These are phyloP conservation scores for Lophius piscatorius DNA, from an alignment of 2,113 vertebrate species.

Conservation along the genomic window DNA sequence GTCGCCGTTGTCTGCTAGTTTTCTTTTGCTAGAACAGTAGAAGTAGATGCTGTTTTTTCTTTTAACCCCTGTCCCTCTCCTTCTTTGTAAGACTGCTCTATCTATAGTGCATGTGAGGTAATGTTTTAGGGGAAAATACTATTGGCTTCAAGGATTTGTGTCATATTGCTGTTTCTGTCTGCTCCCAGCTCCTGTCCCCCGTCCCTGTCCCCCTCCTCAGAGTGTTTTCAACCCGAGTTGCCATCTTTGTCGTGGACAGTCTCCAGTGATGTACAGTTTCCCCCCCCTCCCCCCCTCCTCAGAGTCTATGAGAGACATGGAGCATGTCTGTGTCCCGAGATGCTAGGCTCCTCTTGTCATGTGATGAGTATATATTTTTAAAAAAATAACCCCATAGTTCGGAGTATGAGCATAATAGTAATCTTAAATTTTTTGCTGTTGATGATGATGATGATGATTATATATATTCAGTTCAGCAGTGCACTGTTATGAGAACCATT, in stretches of 20 bases:
- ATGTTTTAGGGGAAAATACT: constrained; percentile 56
- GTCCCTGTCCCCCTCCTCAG: constrained; percentile 11
- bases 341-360: constrained; percentile 74
- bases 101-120: constrained; percentile 71
- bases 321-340: constrained; percentile 70
- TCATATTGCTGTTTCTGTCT: constrained; percentile 50
- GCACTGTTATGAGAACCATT: constrained; percentile 69
- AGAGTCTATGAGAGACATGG: constrained; percentile 74
- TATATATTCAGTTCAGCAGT: constrained; percentile 75
- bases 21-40: constrained; percentile 51
- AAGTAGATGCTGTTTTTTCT: constrained; percentile 45
- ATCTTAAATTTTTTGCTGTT: constrained; percentile 73
- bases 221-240: constrained; percentile 62
- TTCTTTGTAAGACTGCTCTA: constrained; percentile 66
- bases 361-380: constrained; percentile 80
- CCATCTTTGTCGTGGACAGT: constrained; percentile 74
- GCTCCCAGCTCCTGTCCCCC: constrained; percentile 33
- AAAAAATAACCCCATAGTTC: constrained; percentile 73
- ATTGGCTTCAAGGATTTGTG: constrained; percentile 57
- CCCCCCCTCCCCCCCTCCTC: too few relatives aligned
- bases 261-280: constrained; percentile 77
- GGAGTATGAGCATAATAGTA: constrained; percentile 73
- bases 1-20: constrained; percentile 52
- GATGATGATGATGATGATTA: constrained; percentile 49
- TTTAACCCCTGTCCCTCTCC: too few relatives aligned